Base-by-base conservation (phyloP, 2,113 vertebrate species). In the Caranx ignobilis region DNA sequence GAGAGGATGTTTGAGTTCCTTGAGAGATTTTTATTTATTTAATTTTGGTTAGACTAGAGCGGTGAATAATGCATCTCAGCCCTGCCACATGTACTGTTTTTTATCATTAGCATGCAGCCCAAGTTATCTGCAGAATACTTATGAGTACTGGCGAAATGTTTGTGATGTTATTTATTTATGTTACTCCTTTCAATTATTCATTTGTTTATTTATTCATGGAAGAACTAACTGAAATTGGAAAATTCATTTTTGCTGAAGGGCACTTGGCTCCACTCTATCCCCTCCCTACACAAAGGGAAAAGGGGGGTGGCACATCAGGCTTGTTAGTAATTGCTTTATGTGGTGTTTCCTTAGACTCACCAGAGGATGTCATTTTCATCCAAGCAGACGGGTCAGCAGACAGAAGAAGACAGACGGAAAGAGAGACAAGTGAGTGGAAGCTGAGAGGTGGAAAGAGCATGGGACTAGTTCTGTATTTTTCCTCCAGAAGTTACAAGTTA, bases 131-230 rank as follows among this genome's bases (percentile, higher is more conserved):
- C 90, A 86, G 89, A 93, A 94, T 94, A 90, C 94, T 94, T 94
- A 95, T 93, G 94, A 94, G 93, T 93, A 89, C 94, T 73, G 81
- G 91, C 12, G 87, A 94, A 95, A 95, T 95, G 94, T 95, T 95
- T 95, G 94, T 94, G 92, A 94, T 95, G 94, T 96, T 95, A 96
- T 95, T 96, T 96, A 96, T 96, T 96, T 95, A 96, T 96, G 95
- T 95, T 91, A 87, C 89, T 86, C 85, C 91, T 94, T 93, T 96
- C 94, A 95, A 95, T 95, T 95, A 96, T 96, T 96, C 93, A 96
- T 95, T 95, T 95, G 94, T 95, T 95, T 95, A 95, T 96, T 96
- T 95, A 95, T 96, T 95, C 94, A 95, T 95, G 93, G 92, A 83
- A 92, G 91, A 94, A 94, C 92, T 95, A 95, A 95, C 94, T 93